phyloP scores from a whole-genome alignment of 2,888 invertebrate genomes.

The Lasioglossum lativentre region DNA sequence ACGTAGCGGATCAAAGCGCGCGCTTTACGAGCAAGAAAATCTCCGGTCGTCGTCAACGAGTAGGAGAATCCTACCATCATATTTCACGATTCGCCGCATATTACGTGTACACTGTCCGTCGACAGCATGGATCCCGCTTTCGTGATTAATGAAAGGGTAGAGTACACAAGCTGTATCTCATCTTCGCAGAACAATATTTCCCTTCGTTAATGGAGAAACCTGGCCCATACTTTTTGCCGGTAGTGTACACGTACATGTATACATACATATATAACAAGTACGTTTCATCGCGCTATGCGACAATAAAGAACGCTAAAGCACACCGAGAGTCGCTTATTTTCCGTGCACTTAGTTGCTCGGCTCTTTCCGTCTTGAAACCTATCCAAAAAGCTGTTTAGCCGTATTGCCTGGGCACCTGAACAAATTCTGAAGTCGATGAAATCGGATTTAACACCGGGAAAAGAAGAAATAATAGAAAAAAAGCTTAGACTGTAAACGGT shows the following conservation, averaged over 20 bases:
- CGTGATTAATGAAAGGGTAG: neutral
- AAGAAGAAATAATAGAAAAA: neutral
- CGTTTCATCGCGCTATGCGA: conserved; percentile 8
- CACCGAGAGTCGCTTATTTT: neutral
- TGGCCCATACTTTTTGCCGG: neutral
- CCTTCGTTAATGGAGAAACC: neutral
- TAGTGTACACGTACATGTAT: neutral
- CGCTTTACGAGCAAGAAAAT: neutral
- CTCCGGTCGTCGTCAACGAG: neutral
- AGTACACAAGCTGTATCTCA: neutral
- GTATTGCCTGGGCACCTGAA: neutral
- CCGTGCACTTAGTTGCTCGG: neutral
- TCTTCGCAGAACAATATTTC: neutral
- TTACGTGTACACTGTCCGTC: neutral
- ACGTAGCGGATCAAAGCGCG: neutral
- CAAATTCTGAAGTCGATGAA: neutral
- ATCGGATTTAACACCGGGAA: neutral
- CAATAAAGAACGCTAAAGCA: conserved; percentile 25
- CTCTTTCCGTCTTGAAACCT: neutral
- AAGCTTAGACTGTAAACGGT: neutral
- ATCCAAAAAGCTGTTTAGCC: neutral
- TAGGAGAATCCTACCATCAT: neutral
- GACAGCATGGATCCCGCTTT: neutral
- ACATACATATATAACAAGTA: neutral
- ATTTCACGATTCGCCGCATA: neutral